Percentiles rank a stretch among this genome's conserved stretches.
Evolutionary conservation across 2,888 invertebrate species (phyloP).

Genomic region (Hirtodrosophila confusa): DNA sequence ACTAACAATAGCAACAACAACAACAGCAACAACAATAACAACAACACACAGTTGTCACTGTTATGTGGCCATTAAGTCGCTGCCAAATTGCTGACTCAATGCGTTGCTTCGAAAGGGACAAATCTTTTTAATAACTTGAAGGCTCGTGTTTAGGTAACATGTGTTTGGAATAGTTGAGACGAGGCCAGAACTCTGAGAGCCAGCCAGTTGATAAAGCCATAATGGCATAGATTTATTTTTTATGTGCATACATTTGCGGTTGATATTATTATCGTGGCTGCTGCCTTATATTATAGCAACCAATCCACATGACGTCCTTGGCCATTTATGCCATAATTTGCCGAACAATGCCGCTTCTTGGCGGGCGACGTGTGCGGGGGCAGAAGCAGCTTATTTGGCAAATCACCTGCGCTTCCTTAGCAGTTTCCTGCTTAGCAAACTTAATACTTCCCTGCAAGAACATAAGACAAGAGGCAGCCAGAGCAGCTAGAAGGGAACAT

Average conservation of each 20-base stretch:
- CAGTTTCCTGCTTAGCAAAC: slow-evolving; percentile 77
- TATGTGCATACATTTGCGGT: slow-evolving; percentile 68
- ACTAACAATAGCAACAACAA: slow-evolving; percentile 22
- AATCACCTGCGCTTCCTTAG: slow-evolving; percentile 81
- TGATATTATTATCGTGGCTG: slow-evolving; percentile 62
- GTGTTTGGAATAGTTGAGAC: slow-evolving; percentile 76
- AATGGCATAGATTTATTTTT: slow-evolving; percentile 73
- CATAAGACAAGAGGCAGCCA: slow-evolving; percentile 51
- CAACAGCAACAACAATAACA: slow-evolving; percentile 25
- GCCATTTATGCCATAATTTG: slow-evolving; percentile 71
- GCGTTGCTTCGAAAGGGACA: slow-evolving; percentile 49
- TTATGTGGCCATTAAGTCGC: slow-evolving; percentile 57
- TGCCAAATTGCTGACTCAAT: slow-evolving; percentile 63
- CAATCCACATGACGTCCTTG: slow-evolving; percentile 45
- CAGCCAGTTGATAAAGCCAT: slow-evolving; percentile 78
- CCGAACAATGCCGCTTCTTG: slow-evolving; percentile 35
- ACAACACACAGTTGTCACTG: slow-evolving; percentile 65
- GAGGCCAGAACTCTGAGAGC: slow-evolving; percentile 14
- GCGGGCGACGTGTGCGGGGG: not conserved
- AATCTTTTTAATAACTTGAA: slow-evolving; percentile 77
- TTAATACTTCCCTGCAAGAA: slow-evolving; percentile 70
- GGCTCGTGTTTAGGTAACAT: slow-evolving; percentile 55
- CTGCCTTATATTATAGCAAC: slow-evolving; percentile 15
- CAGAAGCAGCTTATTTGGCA: slow-evolving; percentile 64
- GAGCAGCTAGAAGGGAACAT: slow-evolving; percentile 36